A percentile compares a stretch with the other conserved stretches of the same genome.
These are phyloP conservation scores for Halictus rubicundus DNA, from an alignment of 1,140 invertebrate genomes.

Conservation along the genomic window DNA sequence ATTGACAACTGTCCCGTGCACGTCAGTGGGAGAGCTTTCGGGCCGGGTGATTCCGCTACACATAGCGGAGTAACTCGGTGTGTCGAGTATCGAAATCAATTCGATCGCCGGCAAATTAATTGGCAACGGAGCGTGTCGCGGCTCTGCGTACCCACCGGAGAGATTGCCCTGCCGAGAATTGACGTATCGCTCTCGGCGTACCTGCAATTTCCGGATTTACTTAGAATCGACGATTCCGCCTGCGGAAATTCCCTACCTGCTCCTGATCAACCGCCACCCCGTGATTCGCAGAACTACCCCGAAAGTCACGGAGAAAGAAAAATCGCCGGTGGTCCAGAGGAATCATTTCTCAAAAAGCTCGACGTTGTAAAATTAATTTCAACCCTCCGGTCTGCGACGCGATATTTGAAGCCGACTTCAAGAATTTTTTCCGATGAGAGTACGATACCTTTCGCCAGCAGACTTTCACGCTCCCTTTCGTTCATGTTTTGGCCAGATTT, in stretches of 20 bases:
- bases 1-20: conserved; percentile 50
- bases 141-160: conserved; percentile 20
- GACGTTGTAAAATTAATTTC: too few relatives aligned
- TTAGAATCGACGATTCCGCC: neutral
- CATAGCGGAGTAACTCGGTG: conserved; percentile 22
- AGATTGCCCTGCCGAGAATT: conserved; percentile 44
- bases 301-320: too few relatives aligned
- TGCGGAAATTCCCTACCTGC: neutral
- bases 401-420: too few relatives aligned
- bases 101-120: conserved; percentile 50
- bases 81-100: conserved; percentile 51
- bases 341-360: too few relatives aligned
- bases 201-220: conserved; percentile 39
- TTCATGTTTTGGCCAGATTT: too few relatives aligned
- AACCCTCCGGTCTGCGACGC: too few relatives aligned
- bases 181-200: conserved; percentile 27
- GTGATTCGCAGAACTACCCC: too few relatives aligned
- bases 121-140: conserved; percentile 46
- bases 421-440: too few relatives aligned
- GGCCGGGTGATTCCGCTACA: conserved; percentile 26
- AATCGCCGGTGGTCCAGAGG: too few relatives aligned
- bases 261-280: too few relatives aligned
- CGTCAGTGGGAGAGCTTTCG: conserved; percentile 30
- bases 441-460: too few relatives aligned
- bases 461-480: too few relatives aligned